Evolutionary conservation across 1,140 invertebrate species (phyloP), one percentile per base, ranked within the genome.

Genomic region (Reticulitermes speratus): DNA sequence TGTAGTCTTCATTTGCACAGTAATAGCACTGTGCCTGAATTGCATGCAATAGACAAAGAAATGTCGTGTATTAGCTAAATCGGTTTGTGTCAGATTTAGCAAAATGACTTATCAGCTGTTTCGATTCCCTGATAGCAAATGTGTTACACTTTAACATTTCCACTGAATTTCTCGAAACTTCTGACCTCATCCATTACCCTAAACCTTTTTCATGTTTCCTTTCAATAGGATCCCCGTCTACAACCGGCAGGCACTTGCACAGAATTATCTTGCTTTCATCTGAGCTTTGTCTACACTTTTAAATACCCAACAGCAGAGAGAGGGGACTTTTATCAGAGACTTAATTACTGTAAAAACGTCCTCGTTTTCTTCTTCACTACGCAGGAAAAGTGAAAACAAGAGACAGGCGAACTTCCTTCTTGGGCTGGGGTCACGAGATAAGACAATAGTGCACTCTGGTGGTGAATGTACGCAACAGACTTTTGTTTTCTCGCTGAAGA

Each of bases 281-380:
- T n/a, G 11, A 75, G 25, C n/a, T 75, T 75, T 75, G 65, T 75
- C 65, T 75, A 9, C 65, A 75, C n/a, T 75, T 75, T 75, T n/a
- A 75, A n/a, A 75, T 30, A 30, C 25, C 25, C 65, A 25, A 30
- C 65, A 75, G n/a, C 65, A 14, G 2, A 11, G 25, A 14, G 65
- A 5, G 65, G 65, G 65, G 65, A 75, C 65, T 25, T 75, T 75
- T 30, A 75, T 75, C 65, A 75, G 25, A 11, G 65, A 75, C 65
- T 75, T 75, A 75, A 75, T 75, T 75, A 75, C 65, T 75, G n/a
- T 75, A 75, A 75, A 75, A 75, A 75, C 65, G 65, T 75, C 65
- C 65, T 75, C 65, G 65, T 75, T 75, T 75, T 75, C 65, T 75
- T 75, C 25, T 75, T 75, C 65, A 16, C 25, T 75, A 75, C 25